Percentiles rank a stretch among this genome's conserved stretches.
phyloP scores from a whole-genome alignment of 2,888 invertebrate genomes.

The Dromius quadrimaculatus region DNA sequence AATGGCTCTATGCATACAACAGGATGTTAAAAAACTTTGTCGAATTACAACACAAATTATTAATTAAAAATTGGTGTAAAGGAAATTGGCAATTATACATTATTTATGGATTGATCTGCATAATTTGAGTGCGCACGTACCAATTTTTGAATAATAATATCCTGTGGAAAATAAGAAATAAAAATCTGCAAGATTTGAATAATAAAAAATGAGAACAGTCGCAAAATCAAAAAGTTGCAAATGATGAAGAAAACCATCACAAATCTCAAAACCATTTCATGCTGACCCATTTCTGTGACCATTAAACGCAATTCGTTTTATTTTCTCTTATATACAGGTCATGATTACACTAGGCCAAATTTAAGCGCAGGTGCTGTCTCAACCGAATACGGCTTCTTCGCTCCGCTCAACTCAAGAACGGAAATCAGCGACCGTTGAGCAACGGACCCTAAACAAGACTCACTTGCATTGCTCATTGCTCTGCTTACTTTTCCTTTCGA shows the following conservation, averaged over 20 bases:
- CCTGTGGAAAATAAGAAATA: too few relatives aligned
- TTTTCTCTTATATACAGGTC: neutral
- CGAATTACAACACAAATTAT: neutral
- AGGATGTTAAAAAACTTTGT: slow-evolving; percentile 1
- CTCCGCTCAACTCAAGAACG: too few relatives aligned
- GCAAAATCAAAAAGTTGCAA: too few relatives aligned
- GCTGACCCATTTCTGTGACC: neutral
- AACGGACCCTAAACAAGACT: slow-evolving; percentile 15
- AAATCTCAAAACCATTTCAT: too few relatives aligned
- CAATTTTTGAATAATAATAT: too few relatives aligned
- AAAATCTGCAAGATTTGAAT: neutral
- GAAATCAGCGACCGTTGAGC: neutral
- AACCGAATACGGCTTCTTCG: neutral
- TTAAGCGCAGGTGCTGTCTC: slow-evolving; percentile 9
- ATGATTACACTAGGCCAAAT: slow-evolving; percentile 12
- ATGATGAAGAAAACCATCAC: too few relatives aligned
- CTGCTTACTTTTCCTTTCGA: slow-evolving; percentile 12
- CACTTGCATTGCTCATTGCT: too few relatives aligned
- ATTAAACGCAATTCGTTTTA: neutral
- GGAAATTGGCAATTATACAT: slow-evolving; percentile 19
- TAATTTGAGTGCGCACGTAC: slow-evolving; percentile 1
- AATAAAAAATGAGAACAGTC: too few relatives aligned
- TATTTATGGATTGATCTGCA: slow-evolving; percentile 6
- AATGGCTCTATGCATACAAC: neutral
- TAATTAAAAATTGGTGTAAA: slow-evolving; percentile 3